Conservation (phyloP, 2,113 vertebrate genomes). For the Otolemur garnettii region DNA sequence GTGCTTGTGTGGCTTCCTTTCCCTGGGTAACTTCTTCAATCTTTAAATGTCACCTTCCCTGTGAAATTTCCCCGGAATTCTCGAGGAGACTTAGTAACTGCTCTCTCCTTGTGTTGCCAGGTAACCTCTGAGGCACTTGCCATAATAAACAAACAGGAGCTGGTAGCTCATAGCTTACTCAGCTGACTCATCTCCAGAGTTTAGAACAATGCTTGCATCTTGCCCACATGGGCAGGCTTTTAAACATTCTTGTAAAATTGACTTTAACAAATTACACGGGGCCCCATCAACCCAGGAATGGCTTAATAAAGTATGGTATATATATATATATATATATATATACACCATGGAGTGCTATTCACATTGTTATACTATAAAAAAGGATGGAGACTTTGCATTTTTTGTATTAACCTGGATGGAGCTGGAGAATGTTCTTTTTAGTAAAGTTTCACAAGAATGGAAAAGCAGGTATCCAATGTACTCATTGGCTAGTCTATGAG, state of each 20-base stretch:
- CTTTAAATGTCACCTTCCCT: not conserved
- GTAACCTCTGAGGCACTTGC: not conserved
- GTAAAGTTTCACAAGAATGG: too few relatives aligned
- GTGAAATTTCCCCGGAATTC: not conserved
- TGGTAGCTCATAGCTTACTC: not conserved
- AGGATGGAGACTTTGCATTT: too few relatives aligned
- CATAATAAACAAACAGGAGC: not conserved
- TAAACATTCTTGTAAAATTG: slow-evolving; percentile 24
- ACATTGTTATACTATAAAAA: too few relatives aligned
- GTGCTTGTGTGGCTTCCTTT: not conserved
- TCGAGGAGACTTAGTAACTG: not conserved
- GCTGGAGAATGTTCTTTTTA: too few relatives aligned
- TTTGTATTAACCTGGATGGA: too few relatives aligned
- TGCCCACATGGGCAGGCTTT: not conserved
- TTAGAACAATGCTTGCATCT: slow-evolving; percentile 11
- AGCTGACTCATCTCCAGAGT: not conserved
- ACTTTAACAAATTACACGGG: not conserved
- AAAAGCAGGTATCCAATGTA: too few relatives aligned
- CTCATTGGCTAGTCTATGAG: too few relatives aligned
- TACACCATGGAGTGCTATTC: too few relatives aligned
- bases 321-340: too few relatives aligned
- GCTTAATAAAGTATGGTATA: too few relatives aligned
- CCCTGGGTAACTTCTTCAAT: not conserved
- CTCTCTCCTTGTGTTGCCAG: not conserved
- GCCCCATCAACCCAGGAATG: too few relatives aligned